Base-by-base conservation (phyloP, 1,140 invertebrate genomes). In the Pemphigus obesinymphae region DNA sequence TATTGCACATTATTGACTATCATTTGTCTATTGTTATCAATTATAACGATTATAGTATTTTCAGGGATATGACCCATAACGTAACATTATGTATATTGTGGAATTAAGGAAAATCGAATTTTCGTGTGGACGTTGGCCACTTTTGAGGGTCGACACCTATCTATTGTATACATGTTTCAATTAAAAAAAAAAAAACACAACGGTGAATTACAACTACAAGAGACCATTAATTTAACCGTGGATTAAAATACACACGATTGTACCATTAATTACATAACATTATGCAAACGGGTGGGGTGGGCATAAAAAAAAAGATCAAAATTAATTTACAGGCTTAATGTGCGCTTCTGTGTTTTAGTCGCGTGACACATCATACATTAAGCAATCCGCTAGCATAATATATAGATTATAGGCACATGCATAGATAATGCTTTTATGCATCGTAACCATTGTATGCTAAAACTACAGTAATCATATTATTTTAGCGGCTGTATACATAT, bases 211-310 rank as follows among this genome's bases (percentile, higher is more conserved):
- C 66, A 68, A 17, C 8, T 45, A 45, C 23, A 45, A 45, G 68
- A 29, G 40, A 40, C 40, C 7, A 45, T 70, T 70, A 70, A 70
- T 70, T 70, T 45, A 43, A 70, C 23, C 23, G 26, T 23, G 40
- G 37, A 70, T 29, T 45, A 34, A 70, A 45, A 70, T 17, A 45
- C 40, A 29, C n/a, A 23, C 7, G 66, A 23, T 20, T 26, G 11
- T 40, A 70, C 37, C 66, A 70, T 70, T 70, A 70, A 70, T 70
- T 43, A 70, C 13, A 6, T 43, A 70, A 40, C 31, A 43, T 70
- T 43, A 43, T 43, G 34, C 34, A 26, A 43, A 70, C 66, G 34
- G 13, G 15, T 31, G 15, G 29, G 53, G 23, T 61, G 29, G n/a
- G n/a, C n/a, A n/a, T 8, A 8, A 66, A 34, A 63, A 63, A 63